Percentiles rank a stretch among this genome's conserved stretches.
Evolutionary conservation across 2,888 invertebrate genomes (phyloP).

Genomic region (Mesochorus sp.): DNA sequence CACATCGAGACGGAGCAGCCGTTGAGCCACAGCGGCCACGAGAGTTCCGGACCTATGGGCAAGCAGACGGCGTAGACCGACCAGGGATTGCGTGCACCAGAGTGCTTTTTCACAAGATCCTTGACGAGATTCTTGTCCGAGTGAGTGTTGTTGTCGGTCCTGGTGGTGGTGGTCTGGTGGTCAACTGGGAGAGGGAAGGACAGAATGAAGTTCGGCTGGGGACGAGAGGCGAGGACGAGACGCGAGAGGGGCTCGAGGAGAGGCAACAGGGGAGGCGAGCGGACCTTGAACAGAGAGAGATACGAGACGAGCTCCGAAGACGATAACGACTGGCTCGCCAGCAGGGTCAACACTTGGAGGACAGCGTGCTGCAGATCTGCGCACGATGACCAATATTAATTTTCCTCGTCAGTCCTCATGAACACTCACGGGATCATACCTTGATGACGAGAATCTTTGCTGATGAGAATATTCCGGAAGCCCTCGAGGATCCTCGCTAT

Average conservation of each 20-base stretch:
- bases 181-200: slow-evolving; percentile 82
- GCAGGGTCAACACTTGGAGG: slow-evolving; percentile 85
- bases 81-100: slow-evolving; percentile 80
- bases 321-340: slow-evolving; percentile 84
- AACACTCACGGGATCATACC: no score
- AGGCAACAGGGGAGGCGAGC: slow-evolving; percentile 84
- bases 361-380: slow-evolving; percentile 87
- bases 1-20: slow-evolving; percentile 85
- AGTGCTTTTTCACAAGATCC: slow-evolving; percentile 78
- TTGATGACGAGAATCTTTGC: slow-evolving; percentile 73
- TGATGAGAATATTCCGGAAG: slow-evolving; percentile 76
- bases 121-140: slow-evolving; percentile 78
- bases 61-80: slow-evolving; percentile 79
- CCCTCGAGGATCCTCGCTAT: slow-evolving; percentile 80
- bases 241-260: slow-evolving; percentile 83
- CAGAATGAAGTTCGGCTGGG: slow-evolving; percentile 85
- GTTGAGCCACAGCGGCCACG: slow-evolving; percentile 86
- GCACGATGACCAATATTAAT: no score
- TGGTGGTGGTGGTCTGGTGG: slow-evolving; percentile 51
- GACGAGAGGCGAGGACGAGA: slow-evolving; percentile 82
- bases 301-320: slow-evolving; percentile 84
- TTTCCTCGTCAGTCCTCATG: not conserved
- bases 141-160: slow-evolving; percentile 70
- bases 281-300: slow-evolving; percentile 85
- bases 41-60: slow-evolving; percentile 77